These are phyloP conservation scores for Corythoichthys intestinalis DNA, from an alignment of 2,113 vertebrate species.

Conservation along the genomic window DNA sequence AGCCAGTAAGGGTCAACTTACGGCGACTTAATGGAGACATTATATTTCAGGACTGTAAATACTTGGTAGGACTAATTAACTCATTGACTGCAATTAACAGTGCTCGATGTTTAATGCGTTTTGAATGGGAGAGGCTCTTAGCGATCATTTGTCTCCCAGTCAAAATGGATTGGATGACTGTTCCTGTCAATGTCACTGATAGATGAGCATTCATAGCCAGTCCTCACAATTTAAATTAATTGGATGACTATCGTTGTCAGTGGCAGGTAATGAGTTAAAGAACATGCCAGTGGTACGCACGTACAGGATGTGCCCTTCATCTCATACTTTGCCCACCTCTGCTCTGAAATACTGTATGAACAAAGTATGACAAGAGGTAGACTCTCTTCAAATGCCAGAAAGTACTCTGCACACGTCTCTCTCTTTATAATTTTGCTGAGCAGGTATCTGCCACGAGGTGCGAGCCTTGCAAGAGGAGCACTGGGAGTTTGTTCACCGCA, in stretches of 20 bases:
- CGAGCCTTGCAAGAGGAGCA: constrained; percentile 47
- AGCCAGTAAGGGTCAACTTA: no score
- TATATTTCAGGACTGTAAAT: neutral
- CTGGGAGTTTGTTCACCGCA: constrained; percentile 65
- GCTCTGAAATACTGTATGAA: neutral
- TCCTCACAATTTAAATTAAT: no score
- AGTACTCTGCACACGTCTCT: constrained; percentile 30
- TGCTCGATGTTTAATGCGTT: no score
- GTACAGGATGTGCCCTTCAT: neutral
- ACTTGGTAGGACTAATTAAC: neutral
- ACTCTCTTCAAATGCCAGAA: constrained; percentile 45
- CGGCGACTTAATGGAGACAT: no score
- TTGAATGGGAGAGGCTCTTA: no score
- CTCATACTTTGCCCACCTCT: neutral
- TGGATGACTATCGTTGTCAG: no score
- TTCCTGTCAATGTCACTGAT: no score
- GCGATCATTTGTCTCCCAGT: no score
- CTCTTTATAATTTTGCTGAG: constrained; percentile 66
- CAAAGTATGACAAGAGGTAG: constrained; percentile 20
- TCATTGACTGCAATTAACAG: no score
- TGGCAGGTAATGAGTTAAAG: neutral
- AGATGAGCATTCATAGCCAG: no score
- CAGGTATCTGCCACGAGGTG: constrained; percentile 61
- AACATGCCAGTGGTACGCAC: neutral
- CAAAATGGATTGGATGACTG: no score